Base-by-base conservation (phyloP, 92 coral and sea anemone species). In the Phenganax marumi region DNA sequence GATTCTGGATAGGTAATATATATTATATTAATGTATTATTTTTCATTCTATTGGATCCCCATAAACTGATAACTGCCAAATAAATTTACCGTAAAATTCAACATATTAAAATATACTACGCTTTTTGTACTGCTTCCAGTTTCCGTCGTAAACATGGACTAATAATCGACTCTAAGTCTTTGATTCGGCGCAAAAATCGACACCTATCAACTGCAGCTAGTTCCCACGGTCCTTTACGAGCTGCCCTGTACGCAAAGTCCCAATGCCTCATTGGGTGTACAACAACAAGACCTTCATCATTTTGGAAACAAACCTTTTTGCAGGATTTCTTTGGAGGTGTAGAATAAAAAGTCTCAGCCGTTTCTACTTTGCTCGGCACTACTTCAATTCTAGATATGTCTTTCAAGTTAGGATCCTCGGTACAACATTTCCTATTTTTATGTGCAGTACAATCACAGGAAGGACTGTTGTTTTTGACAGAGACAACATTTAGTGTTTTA, bases 171-270 rank as follows among this genome's bases (percentile, higher is more conserved):
- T 86, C 94, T 60, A 88, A 75, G 52, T 93, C 92, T 53, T 68
- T n/a, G 69, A 93, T 92, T 62, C 94, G 75, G 56, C 88, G 90
- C 73, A 85, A 66, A 68, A 93, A 93, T 64, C 90, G 97, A n/a
- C 84, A 87, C 73, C 97, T 88, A 58, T 93, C 93, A n/a, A 84
- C 64, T 1, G 93, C 97, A 53, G 84, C 91, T 33, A 83, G 66
- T 84, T 89, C 89, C 97, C 97, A 93, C 9, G 88, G 89, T 77
- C 97, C 97, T 84, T 85, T 87, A 74, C 97, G 90, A 75, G 97
- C 97, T 48, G 83, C 82, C 0, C 84, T 90, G 83, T 94, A 90
- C 6, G 97, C 97, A 88, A 85, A 94, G 64, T 89, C 90, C 97
- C 97, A 94, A 11, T 90, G 83, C 53, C 87, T 39, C 77, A 94